Percentiles rank a stretch among this genome's conserved stretches.
These are phyloP conservation scores for Platichthys flesus DNA, from an alignment of 2,113 vertebrate species.

Conservation along the genomic window DNA sequence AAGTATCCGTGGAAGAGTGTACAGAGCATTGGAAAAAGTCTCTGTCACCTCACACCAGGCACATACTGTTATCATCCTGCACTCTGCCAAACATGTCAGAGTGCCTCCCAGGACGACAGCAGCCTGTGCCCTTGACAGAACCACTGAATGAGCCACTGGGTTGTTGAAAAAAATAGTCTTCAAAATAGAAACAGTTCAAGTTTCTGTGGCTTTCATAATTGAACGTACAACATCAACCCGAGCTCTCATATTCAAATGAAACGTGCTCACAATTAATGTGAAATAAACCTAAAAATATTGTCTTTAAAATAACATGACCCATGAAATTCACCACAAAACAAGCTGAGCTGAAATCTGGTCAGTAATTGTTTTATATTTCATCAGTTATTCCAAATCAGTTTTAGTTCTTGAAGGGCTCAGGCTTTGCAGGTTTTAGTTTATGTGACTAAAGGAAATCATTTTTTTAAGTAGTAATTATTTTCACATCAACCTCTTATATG, in stretches of 20 bases:
- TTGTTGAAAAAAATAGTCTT: background rate
- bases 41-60: slow-evolving; percentile 55
- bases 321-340: slow-evolving; percentile 12
- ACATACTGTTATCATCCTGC: slow-evolving; percentile 46
- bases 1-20: slow-evolving; percentile 41
- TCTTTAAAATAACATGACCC: slow-evolving; percentile 27
- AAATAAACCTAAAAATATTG: slow-evolving; percentile 32
- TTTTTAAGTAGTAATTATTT: slow-evolving; percentile 56
- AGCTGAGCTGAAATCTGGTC: slow-evolving; percentile 13
- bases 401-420: slow-evolving; percentile 11
- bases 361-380: slow-evolving; percentile 8
- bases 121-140: slow-evolving; percentile 41
- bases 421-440: background rate
- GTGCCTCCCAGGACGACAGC: slow-evolving; percentile 29
- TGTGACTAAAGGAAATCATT: slow-evolving; percentile 24
- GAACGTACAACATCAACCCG: slow-evolving; percentile 13
- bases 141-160: background rate
- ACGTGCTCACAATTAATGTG: slow-evolving; percentile 31
- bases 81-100: slow-evolving; percentile 56
- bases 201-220: slow-evolving; percentile 31
- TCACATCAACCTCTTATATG: slow-evolving; percentile 41
- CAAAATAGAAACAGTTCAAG: slow-evolving; percentile 1
- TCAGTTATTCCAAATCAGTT: slow-evolving; percentile 23
- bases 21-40: slow-evolving; percentile 53
- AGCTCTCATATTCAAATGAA: slow-evolving; percentile 34